A percentile compares a stretch with the other conserved stretches of the same genome.
Evolutionary conservation across 2,888 invertebrate genomes (phyloP).

Genomic region (Cryptus armator): DNA sequence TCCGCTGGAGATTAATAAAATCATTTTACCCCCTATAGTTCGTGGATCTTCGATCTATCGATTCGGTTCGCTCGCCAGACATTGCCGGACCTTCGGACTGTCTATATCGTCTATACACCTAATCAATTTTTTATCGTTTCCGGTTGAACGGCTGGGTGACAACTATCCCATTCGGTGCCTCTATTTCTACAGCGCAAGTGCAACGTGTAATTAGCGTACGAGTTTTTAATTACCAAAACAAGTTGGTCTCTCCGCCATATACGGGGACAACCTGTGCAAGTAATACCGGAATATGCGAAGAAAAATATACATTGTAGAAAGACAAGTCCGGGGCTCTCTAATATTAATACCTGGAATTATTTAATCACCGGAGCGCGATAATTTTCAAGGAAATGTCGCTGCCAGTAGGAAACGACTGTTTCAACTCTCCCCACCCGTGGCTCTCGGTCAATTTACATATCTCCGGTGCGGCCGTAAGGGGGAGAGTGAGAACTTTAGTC

Average conservation of each 20-base stretch:
- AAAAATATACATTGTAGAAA: slow-evolving; percentile 16
- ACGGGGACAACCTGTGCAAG: not conserved
- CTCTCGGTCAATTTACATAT: slow-evolving; percentile 51
- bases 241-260: not conserved
- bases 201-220: slow-evolving; percentile 13
- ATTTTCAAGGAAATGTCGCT: slow-evolving; percentile 59
- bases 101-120: too few relatives aligned
- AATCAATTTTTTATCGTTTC: not conserved
- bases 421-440: slow-evolving; percentile 15
- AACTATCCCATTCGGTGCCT: not conserved
- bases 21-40: slow-evolving; percentile 54
- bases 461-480: not conserved
- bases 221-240: not conserved
- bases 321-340: slow-evolving; percentile 11
- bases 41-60: slow-evolving; percentile 47
- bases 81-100: too few relatives aligned
- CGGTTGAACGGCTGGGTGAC: slow-evolving; percentile 12
- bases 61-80: slow-evolving; percentile 22
- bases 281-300: not conserved
- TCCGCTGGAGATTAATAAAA: slow-evolving; percentile 40
- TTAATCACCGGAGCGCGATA: slow-evolving; percentile 44
- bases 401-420: slow-evolving; percentile 39
- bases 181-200: not conserved
- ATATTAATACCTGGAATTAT: slow-evolving; percentile 42
- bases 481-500: not conserved